Base-by-base conservation (phyloP, 2,888 invertebrate genomes). In the Ellobium chinense region DNA sequence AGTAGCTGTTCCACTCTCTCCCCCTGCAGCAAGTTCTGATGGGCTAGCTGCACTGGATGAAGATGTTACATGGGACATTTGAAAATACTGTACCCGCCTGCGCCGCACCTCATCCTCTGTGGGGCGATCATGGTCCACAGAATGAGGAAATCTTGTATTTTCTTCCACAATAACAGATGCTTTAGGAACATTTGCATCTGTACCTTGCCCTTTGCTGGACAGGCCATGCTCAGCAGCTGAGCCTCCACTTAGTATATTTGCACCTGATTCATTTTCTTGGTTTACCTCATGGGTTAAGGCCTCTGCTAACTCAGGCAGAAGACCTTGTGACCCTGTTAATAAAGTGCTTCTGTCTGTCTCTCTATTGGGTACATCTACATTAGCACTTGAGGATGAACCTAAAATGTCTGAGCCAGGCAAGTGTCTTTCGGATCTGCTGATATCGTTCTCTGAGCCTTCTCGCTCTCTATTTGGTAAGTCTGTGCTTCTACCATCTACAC, bases 81-180 rank as follows among this genome's bases (percentile, higher is more conserved):
- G 31, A 60, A 83, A 83, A 46, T 78, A 83, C 21, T 78, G 68
- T 29, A 83, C 81, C 54, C 83, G 54, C 54, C 83, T 74, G 36
- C 65, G 63, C 31, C 81, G 62, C 21, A 83, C 14, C 58, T 83
- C 83, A 12, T 81, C 78, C 34, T 77, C 63, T 21, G 69, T 62
- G 2, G 74, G 68, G 12, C 54, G 73, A 24, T 75, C 69, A 5
- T 7, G 65, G 24, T 24, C 36, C 4, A 24, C 24, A n/a, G 68
- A 37, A 68, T 37, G 36, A 24, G 34, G n/a, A 36, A 34, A 24
- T 2, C 58, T 58, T 58, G 7, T 58, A 24, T 24, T 68, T n/a
- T 76, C 76, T 34, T 76, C 76, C 18, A 76, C 76, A 21, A 68
- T 29, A 36, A 68, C 68, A 31, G 76, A 36, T 56, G 76, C 76